Percentiles rank a stretch among this genome's conserved stretches.
phyloP scores from a whole-genome alignment of 2,113 vertebrate genomes.

The Tupaia tana region DNA sequence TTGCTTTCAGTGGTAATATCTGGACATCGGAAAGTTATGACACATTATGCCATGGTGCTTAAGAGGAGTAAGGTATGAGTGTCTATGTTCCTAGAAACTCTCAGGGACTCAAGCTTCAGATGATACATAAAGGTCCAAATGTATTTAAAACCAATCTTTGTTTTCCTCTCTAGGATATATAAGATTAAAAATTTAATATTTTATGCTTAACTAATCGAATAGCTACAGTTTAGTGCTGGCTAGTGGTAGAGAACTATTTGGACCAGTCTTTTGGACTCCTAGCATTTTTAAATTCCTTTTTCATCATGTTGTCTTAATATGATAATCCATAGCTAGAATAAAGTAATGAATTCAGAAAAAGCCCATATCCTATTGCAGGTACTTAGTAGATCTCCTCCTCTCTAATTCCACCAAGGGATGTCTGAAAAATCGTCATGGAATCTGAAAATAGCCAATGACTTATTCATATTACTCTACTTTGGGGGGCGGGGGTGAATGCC shows the following conservation, averaged over 20 bases:
- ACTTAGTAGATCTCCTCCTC: not conserved
- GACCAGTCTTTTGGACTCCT: not conserved
- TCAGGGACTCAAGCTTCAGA: not conserved
- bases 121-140: not conserved
- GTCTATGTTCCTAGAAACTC: not conserved
- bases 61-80: not conserved
- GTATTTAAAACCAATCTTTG: not conserved
- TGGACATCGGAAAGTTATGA: not conserved
- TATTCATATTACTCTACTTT: not conserved
- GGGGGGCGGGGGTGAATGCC: too few species aligned
- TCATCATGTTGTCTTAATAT: not conserved
- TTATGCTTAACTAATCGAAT: not conserved
- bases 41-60: not conserved
- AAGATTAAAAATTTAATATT: not conserved
- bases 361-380: not conserved
- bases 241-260: not conserved
- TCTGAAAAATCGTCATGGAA: not conserved
- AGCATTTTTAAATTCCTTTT: not conserved
- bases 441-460: conserved; percentile 4
- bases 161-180: not conserved
- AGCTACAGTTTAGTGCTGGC: not conserved
- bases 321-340: not conserved
- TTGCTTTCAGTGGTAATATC: conserved; percentile 10
- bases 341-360: not conserved
- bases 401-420: not conserved